Conservation (phyloP, 2,888 invertebrate genomes). For the Lochmaea crataegi region DNA sequence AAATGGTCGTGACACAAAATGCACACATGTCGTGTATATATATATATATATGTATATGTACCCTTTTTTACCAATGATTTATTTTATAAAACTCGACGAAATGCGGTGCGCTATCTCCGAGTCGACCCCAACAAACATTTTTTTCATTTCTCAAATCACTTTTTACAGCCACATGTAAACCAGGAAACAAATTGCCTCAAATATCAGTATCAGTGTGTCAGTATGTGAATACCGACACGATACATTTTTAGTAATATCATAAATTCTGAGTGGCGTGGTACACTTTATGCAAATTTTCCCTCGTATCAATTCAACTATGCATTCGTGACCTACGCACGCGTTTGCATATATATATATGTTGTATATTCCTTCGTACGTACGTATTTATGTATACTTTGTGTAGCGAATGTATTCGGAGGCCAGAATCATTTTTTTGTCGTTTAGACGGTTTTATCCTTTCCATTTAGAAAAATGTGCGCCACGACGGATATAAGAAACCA, state of each 20-base stretch:
- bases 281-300: constrained; percentile 54
- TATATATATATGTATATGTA: neutral
- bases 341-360: constrained; percentile 28
- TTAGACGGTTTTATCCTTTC: neutral
- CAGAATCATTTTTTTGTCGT: constrained; percentile 12
- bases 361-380: neutral
- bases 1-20: neutral
- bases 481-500: neutral
- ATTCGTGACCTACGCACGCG: constrained; percentile 54
- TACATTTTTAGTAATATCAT: constrained; percentile 53
- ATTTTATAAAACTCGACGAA: constrained; percentile 28
- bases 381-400: constrained; percentile 13
- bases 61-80: constrained; percentile 20
- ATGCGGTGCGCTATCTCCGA: constrained; percentile 28
- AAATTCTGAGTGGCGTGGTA: constrained; percentile 54
- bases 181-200: constrained; percentile 43
- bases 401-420: constrained; percentile 11
- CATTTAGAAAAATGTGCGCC: neutral
- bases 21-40: neutral
- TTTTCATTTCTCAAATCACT: constrained; percentile 34
- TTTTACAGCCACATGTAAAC: constrained; percentile 33
- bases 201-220: constrained; percentile 50
- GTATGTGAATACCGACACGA: constrained; percentile 54
- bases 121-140: constrained; percentile 26
- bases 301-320: constrained; percentile 55